phyloP scores from a whole-genome alignment of 2,113 vertebrate species.

The Heptranchias perlo region DNA sequence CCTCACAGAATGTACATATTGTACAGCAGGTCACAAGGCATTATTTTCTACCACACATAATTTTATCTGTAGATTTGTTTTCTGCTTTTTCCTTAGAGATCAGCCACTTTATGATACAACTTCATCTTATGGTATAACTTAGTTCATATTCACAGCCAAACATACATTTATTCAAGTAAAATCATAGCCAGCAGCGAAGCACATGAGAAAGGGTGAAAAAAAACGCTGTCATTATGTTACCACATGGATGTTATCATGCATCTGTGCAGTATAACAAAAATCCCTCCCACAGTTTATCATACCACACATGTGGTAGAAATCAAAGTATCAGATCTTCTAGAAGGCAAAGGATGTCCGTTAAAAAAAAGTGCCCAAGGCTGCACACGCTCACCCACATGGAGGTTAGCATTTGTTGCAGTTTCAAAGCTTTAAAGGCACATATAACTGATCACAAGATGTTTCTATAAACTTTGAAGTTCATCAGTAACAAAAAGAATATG shows the following conservation, averaged over 20 bases:
- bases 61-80: background rate
- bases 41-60: background rate
- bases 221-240: slow-evolving; percentile 32
- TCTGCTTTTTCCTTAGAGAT: background rate
- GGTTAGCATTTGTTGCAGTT: slow-evolving; percentile 33
- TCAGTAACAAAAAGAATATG: slow-evolving; percentile 38
- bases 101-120: background rate
- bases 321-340: slow-evolving; percentile 38
- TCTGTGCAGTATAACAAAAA: slow-evolving; percentile 34
- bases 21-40: background rate
- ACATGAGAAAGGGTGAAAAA: slow-evolving; percentile 1
- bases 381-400: slow-evolving; percentile 37
- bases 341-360: slow-evolving; percentile 37
- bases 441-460: slow-evolving; percentile 39
- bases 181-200: slow-evolving; percentile 11
- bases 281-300: slow-evolving; percentile 38
- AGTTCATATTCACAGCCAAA: slow-evolving; percentile 20
- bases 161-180: slow-evolving; percentile 12
- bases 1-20: background rate
- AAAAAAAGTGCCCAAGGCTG: slow-evolving; percentile 36
- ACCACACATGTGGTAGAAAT: slow-evolving; percentile 39
- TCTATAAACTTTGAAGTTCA: slow-evolving; percentile 35
- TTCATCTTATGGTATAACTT: slow-evolving; percentile 1
- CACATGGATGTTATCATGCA: slow-evolving; percentile 37
- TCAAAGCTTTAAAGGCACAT: slow-evolving; percentile 35